Percentiles rank a stretch among this genome's conserved stretches.
Evolutionary conservation across 1,140 invertebrate species (phyloP).

Genomic region (Phthorimaea operculella): DNA sequence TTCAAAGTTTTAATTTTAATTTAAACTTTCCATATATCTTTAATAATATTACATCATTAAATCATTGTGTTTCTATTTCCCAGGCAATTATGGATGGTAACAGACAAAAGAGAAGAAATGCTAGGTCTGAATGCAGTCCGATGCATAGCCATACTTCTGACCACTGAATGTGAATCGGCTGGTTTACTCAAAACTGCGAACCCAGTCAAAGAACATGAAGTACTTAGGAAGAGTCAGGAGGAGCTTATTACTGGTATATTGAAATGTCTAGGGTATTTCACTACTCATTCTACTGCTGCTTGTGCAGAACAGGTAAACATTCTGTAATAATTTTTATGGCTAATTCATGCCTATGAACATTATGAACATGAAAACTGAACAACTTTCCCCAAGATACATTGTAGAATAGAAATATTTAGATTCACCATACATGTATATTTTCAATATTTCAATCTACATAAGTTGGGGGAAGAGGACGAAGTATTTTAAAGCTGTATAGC

Average conservation of each 20-base stretch:
- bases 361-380: no score
- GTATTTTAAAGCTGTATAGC: no score
- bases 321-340: no score
- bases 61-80: slow-evolving; percentile 12
- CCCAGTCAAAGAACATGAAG: slow-evolving; percentile 33
- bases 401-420: no score
- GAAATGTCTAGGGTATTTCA: slow-evolving; percentile 63
- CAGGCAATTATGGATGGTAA: slow-evolving; percentile 62
- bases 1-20: no score
- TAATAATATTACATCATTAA: no score
- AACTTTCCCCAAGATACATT: no score
- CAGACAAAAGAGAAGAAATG: slow-evolving; percentile 61
- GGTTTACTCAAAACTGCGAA: slow-evolving; percentile 47
- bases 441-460: no score
- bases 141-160: slow-evolving; percentile 50
- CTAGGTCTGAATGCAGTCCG: slow-evolving; percentile 44
- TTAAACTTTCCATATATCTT: no score
- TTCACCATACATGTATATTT: no score
- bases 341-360: no score
- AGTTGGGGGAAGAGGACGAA: no score
- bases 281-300: slow-evolving; percentile 41
- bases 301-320: slow-evolving; percentile 61
- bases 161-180: slow-evolving; percentile 55
- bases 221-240: slow-evolving; percentile 47
- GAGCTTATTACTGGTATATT: slow-evolving; percentile 58